A percentile compares a stretch with the other conserved stretches of the same genome.
Evolutionary conservation across 2,888 invertebrate genomes (phyloP).

Genomic region (Argyresthia albistria): DNA sequence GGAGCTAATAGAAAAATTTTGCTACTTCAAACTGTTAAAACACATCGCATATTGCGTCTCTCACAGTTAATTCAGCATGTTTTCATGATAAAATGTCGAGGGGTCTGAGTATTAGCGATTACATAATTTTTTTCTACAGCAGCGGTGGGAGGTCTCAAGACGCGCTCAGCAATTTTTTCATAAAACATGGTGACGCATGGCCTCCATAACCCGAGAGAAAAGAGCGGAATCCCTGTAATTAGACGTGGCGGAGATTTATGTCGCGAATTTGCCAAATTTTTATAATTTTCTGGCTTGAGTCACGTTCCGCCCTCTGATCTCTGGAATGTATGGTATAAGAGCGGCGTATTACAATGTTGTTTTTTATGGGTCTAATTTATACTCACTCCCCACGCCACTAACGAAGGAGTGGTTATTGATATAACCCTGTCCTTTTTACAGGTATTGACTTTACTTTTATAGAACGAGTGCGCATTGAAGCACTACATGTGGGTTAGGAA

Average conservation of each 20-base stretch:
- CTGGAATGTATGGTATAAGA: neutral
- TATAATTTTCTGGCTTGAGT: constrained; percentile 49
- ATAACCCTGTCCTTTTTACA: no score
- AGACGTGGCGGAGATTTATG: constrained; percentile 63
- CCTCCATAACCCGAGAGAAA: constrained; percentile 57
- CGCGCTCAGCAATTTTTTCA: constrained; percentile 38
- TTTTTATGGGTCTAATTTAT: neutral
- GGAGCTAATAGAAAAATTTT: constrained; percentile 8
- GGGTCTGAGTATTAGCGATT: constrained; percentile 19
- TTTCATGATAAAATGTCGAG: no score
- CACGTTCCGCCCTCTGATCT: constrained; percentile 32
- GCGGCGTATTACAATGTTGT: constrained; percentile 19
- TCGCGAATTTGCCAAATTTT: constrained; percentile 54
- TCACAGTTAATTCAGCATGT: no score
- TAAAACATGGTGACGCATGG: constrained; percentile 57
- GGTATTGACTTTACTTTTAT: no score
- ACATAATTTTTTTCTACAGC: constrained; percentile 32
- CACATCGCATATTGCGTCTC: no score
- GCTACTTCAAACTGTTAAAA: constrained; percentile 2
- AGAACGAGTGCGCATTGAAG: no score
- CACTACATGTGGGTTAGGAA: no score
- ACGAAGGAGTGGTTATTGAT: no score
- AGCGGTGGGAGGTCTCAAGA: constrained; percentile 18
- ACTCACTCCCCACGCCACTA: no score
- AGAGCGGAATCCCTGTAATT: constrained; percentile 59